Evolutionary conservation across 1,140 invertebrate genomes (phyloP).

Genomic region (Meloidogyne floridensis): DNA sequence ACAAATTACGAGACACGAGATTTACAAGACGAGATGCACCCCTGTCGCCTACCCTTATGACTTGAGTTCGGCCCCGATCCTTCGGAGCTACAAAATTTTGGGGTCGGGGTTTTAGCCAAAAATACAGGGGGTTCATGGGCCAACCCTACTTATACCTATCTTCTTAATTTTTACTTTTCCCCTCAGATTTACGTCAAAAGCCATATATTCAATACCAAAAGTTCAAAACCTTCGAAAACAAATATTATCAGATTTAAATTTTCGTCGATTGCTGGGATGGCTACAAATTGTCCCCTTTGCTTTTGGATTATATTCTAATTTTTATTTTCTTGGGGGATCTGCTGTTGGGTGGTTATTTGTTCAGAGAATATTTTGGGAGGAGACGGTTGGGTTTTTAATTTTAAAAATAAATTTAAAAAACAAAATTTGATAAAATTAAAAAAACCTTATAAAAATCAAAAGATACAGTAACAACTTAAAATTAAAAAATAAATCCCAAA

Average conservation of each 20-base stretch:
- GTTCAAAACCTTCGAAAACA: slow-evolving; percentile 52
- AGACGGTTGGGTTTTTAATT: slow-evolving; percentile 38
- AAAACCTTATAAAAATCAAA: too few species aligned
- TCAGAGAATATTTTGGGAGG: slow-evolving; percentile 62
- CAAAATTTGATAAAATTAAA: not conserved
- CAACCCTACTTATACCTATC: too few species aligned
- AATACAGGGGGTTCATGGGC: too few species aligned
- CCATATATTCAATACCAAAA: slow-evolving; percentile 50
- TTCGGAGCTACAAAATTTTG: too few species aligned
- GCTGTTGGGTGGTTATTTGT: slow-evolving; percentile 62
- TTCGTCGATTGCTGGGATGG: slow-evolving; percentile 56
- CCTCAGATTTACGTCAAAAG: slow-evolving; percentile 50
- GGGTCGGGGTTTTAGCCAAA: too few species aligned
- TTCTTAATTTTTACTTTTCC: not conserved
- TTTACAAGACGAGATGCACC: too few species aligned
- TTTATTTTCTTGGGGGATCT: slow-evolving; percentile 63
- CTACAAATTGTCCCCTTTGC: slow-evolving; percentile 64
- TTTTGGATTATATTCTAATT: slow-evolving; percentile 65
- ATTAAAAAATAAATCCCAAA: too few species aligned
- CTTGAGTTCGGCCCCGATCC: too few species aligned
- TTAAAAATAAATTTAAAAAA: not conserved
- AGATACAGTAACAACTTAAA: too few species aligned
- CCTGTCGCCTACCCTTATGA: too few species aligned
- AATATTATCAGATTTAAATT: slow-evolving; percentile 52
- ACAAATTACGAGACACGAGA: too few species aligned